These are phyloP conservation scores for Gobius niger DNA, from an alignment of 2,113 vertebrate species.

Conservation along the genomic window DNA sequence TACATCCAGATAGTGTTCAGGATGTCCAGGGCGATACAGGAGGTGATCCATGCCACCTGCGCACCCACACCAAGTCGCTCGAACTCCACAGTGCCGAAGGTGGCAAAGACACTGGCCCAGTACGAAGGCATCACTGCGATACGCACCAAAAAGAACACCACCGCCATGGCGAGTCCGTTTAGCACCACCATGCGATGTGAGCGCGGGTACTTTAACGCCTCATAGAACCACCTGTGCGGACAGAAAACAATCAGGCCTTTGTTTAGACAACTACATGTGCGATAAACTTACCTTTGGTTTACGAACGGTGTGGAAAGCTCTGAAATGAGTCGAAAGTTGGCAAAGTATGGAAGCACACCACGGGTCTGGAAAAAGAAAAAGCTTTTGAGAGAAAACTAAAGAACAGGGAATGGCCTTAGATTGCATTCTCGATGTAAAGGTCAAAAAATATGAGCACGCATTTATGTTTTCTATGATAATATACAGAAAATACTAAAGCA, in stretches of 20 bases:
- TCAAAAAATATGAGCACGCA: too few species aligned
- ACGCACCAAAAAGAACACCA: constrained; percentile 79
- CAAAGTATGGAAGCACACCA: constrained; percentile 78
- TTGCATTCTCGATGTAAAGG: too few species aligned
- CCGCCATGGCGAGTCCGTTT: constrained; percentile 77
- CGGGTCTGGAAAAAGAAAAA: constrained; percentile 64
- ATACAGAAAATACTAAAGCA: too few species aligned
- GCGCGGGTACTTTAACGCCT: constrained; percentile 73
- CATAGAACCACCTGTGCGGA: constrained; percentile 79
- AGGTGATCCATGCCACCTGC: constrained; percentile 81
- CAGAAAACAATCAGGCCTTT: not conserved
- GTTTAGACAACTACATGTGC: not conserved
- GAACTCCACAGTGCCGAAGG: constrained; percentile 76
- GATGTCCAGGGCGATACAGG: constrained; percentile 77
- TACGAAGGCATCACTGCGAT: constrained; percentile 83
- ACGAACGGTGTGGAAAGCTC: constrained; percentile 84
- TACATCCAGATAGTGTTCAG: constrained; percentile 82
- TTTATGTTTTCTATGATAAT: too few species aligned
- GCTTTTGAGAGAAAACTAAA: not conserved
- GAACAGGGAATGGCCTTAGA: not conserved
- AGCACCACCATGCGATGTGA: constrained; percentile 71
- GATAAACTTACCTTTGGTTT: constrained; percentile 75
- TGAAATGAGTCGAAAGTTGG: constrained; percentile 83
- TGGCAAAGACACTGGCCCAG: constrained; percentile 78
- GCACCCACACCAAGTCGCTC: constrained; percentile 75